phyloP scores from a whole-genome alignment of 2,888 invertebrate genomes.

The Calliphora vomitoria region DNA sequence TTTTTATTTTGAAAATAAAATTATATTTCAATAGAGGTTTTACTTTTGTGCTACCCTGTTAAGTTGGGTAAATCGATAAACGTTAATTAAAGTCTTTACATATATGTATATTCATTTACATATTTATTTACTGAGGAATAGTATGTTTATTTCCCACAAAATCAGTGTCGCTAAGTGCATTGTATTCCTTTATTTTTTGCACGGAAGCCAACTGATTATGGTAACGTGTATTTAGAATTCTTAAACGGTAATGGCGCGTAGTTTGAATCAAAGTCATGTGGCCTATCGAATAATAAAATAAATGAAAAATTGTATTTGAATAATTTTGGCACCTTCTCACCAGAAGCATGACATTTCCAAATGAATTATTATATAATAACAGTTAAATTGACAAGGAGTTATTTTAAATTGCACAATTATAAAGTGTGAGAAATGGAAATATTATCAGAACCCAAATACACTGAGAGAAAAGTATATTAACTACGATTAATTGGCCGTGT shows the following conservation, averaged over 20 bases:
- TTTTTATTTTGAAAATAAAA: no score
- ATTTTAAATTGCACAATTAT: slow-evolving; percentile 49
- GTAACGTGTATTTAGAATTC: slow-evolving; percentile 3
- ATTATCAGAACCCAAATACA: neutral
- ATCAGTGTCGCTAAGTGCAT: neutral
- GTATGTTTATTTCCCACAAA: slow-evolving; percentile 29
- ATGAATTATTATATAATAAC: slow-evolving; percentile 70
- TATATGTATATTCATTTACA: no score
- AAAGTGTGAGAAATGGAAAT: slow-evolving; percentile 59
- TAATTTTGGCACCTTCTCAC: slow-evolving; percentile 58
- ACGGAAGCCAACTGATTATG: neutral
- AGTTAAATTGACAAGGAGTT: slow-evolving; percentile 60
- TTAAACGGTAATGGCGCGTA: slow-evolving; percentile 46
- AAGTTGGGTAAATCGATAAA: no score
- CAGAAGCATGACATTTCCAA: slow-evolving; percentile 31
- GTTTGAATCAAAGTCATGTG: slow-evolving; percentile 21
- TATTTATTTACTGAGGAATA: neutral
- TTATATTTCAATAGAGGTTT: no score
- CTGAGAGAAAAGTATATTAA: slow-evolving; percentile 18
- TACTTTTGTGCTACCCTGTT: no score
- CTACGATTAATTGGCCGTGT: neutral
- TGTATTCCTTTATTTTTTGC: neutral
- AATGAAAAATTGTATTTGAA: slow-evolving; percentile 36
- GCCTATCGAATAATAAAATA: slow-evolving; percentile 20
- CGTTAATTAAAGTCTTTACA: no score